phyloP scores from a whole-genome alignment of 2,888 invertebrate species.

The Caenorhabditis becei region DNA sequence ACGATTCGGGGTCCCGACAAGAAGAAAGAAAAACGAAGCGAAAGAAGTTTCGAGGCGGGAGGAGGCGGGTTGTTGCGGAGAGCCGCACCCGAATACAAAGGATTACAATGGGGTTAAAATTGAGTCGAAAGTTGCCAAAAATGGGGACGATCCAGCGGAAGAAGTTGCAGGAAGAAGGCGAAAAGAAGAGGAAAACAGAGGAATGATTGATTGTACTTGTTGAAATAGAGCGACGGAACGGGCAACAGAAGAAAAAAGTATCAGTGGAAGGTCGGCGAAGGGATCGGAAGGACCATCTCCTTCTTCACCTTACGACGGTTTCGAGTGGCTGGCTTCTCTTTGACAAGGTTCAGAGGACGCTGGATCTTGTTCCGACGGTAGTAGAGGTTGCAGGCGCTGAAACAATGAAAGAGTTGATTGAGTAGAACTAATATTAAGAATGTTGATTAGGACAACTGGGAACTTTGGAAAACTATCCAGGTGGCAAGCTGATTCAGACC shows the following conservation, averaged over 20 bases:
- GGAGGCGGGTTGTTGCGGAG: conserved; percentile 14
- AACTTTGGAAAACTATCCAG: no score
- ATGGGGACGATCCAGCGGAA: conserved; percentile 15
- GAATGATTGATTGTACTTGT: conserved; percentile 49
- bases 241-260: conserved; percentile 3
- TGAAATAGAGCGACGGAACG: not conserved
- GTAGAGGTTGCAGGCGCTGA: conserved; percentile 51
- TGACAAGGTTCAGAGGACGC: conserved; percentile 15
- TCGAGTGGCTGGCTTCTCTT: conserved; percentile 8
- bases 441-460: no score
- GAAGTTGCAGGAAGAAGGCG: not conserved
- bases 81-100: conserved; percentile 34
- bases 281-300: not conserved
- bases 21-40: conserved; percentile 7
- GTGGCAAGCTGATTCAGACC: no score
- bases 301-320: conserved; percentile 25
- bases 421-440: no score
- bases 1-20: not conserved
- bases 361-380: conserved; percentile 34
- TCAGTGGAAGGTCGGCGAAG: not conserved
- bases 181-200: not conserved
- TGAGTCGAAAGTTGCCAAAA: conserved; percentile 52
- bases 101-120: conserved; percentile 62
- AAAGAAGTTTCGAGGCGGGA: conserved; percentile 34
- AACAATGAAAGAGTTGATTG: no score